Evolutionary conservation across 2,113 vertebrate genomes (phyloP).

Genomic region (Sander vitreus): DNA sequence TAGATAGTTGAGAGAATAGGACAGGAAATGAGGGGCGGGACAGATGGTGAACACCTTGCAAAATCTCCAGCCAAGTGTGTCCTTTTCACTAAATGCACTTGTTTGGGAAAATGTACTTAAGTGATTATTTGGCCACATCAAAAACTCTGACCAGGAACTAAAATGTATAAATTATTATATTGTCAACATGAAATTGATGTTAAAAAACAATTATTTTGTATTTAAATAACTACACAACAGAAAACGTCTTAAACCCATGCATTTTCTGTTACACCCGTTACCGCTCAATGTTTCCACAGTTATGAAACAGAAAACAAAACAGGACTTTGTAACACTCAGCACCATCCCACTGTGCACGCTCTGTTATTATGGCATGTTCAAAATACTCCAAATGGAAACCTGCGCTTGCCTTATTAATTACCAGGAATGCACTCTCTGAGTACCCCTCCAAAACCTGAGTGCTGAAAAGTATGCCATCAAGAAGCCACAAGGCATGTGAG

Average conservation of each 20-base stretch:
- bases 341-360: slow-evolving; percentile 41
- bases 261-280: slow-evolving; percentile 14
- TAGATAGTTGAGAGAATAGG: no score
- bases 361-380: slow-evolving; percentile 52
- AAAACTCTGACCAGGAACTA: no score
- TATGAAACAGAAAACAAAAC: slow-evolving; percentile 58
- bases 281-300: slow-evolving; percentile 36
- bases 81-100: no score
- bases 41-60: no score
- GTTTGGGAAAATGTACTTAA: no score
- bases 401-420: slow-evolving; percentile 70
- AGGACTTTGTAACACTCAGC: slow-evolving; percentile 44
- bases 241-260: neutral
- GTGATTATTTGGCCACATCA: no score
- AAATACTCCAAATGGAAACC: slow-evolving; percentile 64
- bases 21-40: no score
- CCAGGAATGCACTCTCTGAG: slow-evolving; percentile 62
- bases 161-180: no score
- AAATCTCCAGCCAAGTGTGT: no score
- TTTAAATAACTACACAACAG: neutral
- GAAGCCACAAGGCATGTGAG: slow-evolving; percentile 70
- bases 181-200: neutral
- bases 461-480: slow-evolving; percentile 68
- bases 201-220: neutral
- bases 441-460: slow-evolving; percentile 54